Conservation (phyloP, 2,888 invertebrate genomes). For the Apoda limacodes region DNA sequence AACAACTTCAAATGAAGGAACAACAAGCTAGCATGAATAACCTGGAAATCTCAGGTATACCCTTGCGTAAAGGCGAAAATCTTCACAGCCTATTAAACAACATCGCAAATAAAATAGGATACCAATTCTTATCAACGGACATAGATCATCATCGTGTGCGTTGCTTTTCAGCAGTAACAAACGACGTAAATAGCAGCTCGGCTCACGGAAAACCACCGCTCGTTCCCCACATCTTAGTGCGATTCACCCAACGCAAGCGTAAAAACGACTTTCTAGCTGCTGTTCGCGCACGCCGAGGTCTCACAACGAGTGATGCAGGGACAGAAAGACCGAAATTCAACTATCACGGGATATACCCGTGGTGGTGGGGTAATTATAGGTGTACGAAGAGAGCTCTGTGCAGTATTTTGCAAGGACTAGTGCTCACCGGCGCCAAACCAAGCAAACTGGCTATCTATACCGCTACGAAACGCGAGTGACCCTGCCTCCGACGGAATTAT, state of each 20-base stretch:
- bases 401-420: too few relatives aligned
- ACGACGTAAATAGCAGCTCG: background rate
- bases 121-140: background rate
- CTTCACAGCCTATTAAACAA: background rate
- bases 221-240: background rate
- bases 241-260: background rate
- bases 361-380: too few relatives aligned
- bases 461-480: too few relatives aligned
- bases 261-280: background rate
- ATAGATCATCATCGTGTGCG: background rate
- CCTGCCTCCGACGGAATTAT: too few relatives aligned
- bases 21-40: conserved; percentile 7
- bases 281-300: background rate
- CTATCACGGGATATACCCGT: too few relatives aligned
- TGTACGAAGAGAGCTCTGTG: too few relatives aligned
- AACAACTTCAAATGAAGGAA: background rate
- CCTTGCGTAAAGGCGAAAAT: conserved; percentile 6
- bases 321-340: too few relatives aligned
- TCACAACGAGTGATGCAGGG: too few relatives aligned
- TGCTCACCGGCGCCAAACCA: too few relatives aligned
- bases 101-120: background rate
- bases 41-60: conserved; percentile 8
- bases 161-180: background rate
- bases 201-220: too few relatives aligned
- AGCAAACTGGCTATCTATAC: too few relatives aligned